These are phyloP conservation scores for Drosophila monieri DNA, from an alignment of 2,888 invertebrate species.

Conservation along the genomic window DNA sequence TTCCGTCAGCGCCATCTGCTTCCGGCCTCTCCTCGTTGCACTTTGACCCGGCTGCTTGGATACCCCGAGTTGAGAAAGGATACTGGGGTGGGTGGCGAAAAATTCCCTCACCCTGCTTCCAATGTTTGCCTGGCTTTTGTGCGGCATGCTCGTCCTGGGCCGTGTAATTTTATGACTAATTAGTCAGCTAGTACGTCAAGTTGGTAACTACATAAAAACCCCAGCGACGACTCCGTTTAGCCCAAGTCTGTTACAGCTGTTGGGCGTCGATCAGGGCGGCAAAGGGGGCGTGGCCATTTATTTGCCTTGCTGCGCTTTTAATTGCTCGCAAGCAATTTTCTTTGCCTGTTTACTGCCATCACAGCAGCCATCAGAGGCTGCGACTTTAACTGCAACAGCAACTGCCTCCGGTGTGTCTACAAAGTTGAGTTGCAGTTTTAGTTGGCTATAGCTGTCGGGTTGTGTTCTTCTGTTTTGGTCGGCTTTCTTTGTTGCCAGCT, in stretches of 20 bases:
- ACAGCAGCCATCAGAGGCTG: conserved; percentile 20
- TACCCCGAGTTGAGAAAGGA: conserved; percentile 7
- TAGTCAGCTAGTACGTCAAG: conserved; percentile 75
- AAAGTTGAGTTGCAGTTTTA: conserved; percentile 76
- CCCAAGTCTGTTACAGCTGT: conserved; percentile 51
- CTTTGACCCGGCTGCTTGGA: conserved; percentile 64
- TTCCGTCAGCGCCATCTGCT: conserved; percentile 73
- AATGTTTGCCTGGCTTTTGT: conserved; percentile 61
- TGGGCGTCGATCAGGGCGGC: conserved; percentile 56
- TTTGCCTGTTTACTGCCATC: conserved; percentile 56
- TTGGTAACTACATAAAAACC: conserved; percentile 58
- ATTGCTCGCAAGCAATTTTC: conserved; percentile 67
- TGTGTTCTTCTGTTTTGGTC: conserved; percentile 6
- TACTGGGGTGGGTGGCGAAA: not conserved
- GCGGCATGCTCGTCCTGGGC: conserved; percentile 28
- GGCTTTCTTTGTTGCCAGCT: conserved; percentile 36
- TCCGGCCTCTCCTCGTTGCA: conserved; percentile 67
- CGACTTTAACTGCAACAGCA: conserved; percentile 27
- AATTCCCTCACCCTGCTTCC: conserved; percentile 13
- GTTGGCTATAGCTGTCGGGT: conserved; percentile 46
- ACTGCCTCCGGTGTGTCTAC: conserved; percentile 71
- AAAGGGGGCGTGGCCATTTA: conserved; percentile 55
- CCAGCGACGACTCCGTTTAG: conserved; percentile 50
- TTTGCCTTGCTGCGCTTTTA: conserved; percentile 76
- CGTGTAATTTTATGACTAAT: conserved; percentile 80